A percentile compares a stretch with the other conserved stretches of the same genome.
Conservation (phyloP, 2,888 invertebrate species). For the Drosophila nr. perissopoda region DNA sequence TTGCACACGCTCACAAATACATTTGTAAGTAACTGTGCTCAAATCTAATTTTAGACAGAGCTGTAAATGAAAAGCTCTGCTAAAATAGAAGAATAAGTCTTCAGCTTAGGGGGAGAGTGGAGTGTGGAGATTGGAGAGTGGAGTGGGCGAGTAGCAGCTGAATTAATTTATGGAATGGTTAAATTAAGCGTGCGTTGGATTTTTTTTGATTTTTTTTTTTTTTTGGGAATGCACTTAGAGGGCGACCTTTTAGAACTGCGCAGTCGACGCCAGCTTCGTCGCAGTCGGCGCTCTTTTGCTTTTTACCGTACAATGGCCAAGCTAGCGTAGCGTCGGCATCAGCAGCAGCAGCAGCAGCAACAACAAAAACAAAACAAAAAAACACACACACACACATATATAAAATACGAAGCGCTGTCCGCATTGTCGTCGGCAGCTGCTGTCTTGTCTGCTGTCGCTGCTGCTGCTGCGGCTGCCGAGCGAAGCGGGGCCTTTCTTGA, state of each 20-base stretch:
- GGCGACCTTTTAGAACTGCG: constrained; percentile 68
- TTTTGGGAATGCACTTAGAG: constrained; percentile 68
- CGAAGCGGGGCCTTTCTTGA: constrained; percentile 82
- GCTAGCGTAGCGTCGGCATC: constrained; percentile 35
- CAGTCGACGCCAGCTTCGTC: constrained; percentile 51
- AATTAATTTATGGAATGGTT: constrained; percentile 25
- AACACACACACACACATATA: constrained; percentile 31
- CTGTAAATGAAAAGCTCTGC: constrained; percentile 46
- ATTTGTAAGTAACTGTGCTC: background rate
- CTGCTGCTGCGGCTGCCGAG: constrained; percentile 34
- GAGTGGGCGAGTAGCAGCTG: constrained; percentile 6
- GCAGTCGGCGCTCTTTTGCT: constrained; percentile 29
- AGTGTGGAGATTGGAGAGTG: background rate
- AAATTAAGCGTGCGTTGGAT: constrained; percentile 26
- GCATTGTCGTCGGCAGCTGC: constrained; percentile 55
- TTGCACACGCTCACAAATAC: background rate
- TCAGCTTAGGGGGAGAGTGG: background rate
- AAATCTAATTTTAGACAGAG: constrained; percentile 26
- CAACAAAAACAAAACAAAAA: constrained; percentile 26
- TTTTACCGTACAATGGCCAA: constrained; percentile 59
- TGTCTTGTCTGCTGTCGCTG: constrained; percentile 55
- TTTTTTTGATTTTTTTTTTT: constrained; percentile 23
- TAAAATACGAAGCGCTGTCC: constrained; percentile 44
- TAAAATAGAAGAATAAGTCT: constrained; percentile 29
- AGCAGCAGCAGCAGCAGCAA: constrained; percentile 18